phyloP scores from a whole-genome alignment of 2,113 vertebrate genomes.

The Garra rufa region DNA sequence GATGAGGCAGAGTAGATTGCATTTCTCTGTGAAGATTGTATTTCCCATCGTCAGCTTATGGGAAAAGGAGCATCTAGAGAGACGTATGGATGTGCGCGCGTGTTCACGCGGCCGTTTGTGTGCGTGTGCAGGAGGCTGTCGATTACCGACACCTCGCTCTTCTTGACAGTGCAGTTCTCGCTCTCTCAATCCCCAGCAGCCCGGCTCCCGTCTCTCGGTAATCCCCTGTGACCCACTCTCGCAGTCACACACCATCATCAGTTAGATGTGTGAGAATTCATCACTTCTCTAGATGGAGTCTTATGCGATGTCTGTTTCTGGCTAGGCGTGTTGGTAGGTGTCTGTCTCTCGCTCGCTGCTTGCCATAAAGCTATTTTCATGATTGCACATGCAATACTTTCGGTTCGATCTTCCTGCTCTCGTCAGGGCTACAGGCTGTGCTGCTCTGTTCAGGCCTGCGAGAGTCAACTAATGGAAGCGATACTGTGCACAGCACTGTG shows the following conservation, averaged over 20 bases:
- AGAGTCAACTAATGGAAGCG: slow-evolving; percentile 9
- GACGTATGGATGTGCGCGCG: not conserved
- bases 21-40: slow-evolving; percentile 31
- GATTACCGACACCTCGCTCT: slow-evolving; percentile 36
- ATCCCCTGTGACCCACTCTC: slow-evolving; percentile 42
- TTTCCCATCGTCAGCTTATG: slow-evolving; percentile 40
- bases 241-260: slow-evolving; percentile 32
- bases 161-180: slow-evolving; percentile 45
- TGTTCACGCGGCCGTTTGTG: not conserved
- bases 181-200: slow-evolving; percentile 38
- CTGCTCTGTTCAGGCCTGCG: not conserved
- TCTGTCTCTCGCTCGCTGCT: not conserved
- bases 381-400: slow-evolving; percentile 34
- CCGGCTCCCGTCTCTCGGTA: slow-evolving; percentile 6
- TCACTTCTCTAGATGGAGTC: slow-evolving; percentile 38
- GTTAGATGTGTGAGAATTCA: slow-evolving; percentile 41
- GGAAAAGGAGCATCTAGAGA: slow-evolving; percentile 3
- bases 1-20: slow-evolving; percentile 22
- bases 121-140: slow-evolving; percentile 6
- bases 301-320: slow-evolving; percentile 12
- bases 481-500: not conserved
- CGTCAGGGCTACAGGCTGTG: not conserved
- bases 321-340: not conserved
- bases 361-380: slow-evolving; percentile 28
- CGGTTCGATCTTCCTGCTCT: slow-evolving; percentile 18